Percentiles rank a stretch among this genome's conserved stretches.
Evolutionary conservation across 2,888 invertebrate genomes (phyloP).

Genomic region (Elmis aenea): DNA sequence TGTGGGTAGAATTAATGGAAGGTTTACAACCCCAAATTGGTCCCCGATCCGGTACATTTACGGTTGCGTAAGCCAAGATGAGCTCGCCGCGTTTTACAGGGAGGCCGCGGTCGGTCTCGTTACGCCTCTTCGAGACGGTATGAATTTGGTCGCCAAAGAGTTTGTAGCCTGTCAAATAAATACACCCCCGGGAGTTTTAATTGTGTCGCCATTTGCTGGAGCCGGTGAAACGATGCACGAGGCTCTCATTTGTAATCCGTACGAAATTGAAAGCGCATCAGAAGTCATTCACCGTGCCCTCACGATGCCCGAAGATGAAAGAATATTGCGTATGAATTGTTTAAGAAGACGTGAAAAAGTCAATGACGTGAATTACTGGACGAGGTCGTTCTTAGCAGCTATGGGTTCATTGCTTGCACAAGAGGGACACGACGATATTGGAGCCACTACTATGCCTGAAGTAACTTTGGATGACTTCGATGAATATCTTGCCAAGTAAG

Average conservation of each 20-base stretch:
- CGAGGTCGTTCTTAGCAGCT: constrained; percentile 79
- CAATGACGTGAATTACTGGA: constrained; percentile 85
- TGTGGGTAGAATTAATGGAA: constrained; percentile 82
- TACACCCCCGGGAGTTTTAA: constrained; percentile 74
- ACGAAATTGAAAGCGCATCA: constrained; percentile 82
- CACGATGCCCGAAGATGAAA: constrained; percentile 86
- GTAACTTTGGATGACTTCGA: constrained; percentile 89
- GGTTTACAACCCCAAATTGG: constrained; percentile 88
- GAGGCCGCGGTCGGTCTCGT: constrained; percentile 84
- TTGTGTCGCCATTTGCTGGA: constrained; percentile 87
- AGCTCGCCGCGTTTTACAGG: constrained; percentile 79
- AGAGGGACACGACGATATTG: constrained; percentile 75
- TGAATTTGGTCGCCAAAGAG: constrained; percentile 91
- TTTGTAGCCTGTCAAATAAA: constrained; percentile 91
- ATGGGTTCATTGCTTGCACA: constrained; percentile 72
- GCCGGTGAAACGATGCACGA: constrained; percentile 94
- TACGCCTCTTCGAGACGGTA: constrained; percentile 82
- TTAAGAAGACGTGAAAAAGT: constrained; percentile 73
- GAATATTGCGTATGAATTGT: constrained; percentile 81
- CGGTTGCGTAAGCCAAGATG: constrained; percentile 81
- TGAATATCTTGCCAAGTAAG: constrained; percentile 80
- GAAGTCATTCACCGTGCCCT: constrained; percentile 83
- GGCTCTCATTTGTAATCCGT: constrained; percentile 83
- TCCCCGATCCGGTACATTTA: constrained; percentile 87
- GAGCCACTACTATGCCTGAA: constrained; percentile 81